Conservation (phyloP, 2,888 invertebrate species). For the Pheosia gnoma region DNA sequence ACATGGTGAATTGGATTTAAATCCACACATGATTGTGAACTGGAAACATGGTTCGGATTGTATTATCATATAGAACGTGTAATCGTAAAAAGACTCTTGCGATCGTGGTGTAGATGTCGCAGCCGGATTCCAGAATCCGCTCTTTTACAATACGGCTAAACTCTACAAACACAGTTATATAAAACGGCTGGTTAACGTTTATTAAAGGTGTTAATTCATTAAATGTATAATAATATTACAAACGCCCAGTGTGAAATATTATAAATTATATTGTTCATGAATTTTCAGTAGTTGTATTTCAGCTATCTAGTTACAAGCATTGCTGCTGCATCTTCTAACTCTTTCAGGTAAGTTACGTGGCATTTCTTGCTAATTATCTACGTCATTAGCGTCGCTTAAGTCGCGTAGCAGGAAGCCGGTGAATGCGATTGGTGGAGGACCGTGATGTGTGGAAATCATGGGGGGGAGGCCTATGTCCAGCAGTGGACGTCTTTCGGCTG, state of each 20-base stretch:
- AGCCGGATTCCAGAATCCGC: no score
- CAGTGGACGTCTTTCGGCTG: no score
- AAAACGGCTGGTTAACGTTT: no score
- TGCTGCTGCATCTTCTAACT: slow-evolving; percentile 38
- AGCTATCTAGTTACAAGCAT: slow-evolving; percentile 49
- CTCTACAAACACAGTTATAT: no score
- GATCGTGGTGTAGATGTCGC: neutral
- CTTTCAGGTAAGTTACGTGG: slow-evolving; percentile 38
- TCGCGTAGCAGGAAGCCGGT: no score
- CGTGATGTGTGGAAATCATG: no score
- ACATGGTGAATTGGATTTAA: neutral
- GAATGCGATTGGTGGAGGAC: no score
- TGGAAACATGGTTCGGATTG: neutral
- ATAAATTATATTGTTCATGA: neutral
- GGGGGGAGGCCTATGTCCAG: no score
- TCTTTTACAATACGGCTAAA: no score
- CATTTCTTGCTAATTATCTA: slow-evolving; percentile 20
- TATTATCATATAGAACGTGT: slow-evolving; percentile 5
- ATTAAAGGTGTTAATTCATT: no score
- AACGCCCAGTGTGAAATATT: no score
- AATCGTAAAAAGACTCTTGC: neutral
- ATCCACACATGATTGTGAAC: neutral
- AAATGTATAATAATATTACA: no score
- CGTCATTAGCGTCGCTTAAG: slow-evolving; percentile 18
- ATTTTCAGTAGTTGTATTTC: slow-evolving; percentile 38